A percentile compares a stretch with the other conserved stretches of the same genome.
These are phyloP conservation scores for Agrilus biguttatus DNA, from an alignment of 2,888 invertebrate genomes.

Conservation along the genomic window DNA sequence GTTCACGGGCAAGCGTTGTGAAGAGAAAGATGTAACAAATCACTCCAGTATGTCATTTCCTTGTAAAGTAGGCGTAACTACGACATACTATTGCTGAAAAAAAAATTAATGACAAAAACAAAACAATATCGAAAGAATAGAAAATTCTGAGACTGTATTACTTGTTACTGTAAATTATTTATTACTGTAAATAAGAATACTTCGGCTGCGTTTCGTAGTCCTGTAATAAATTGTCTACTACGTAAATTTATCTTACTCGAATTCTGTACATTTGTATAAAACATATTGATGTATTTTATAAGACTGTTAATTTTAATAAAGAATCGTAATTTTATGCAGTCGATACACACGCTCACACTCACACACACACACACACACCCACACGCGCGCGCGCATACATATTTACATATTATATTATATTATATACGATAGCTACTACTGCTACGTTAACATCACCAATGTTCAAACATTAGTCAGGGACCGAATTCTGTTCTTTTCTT, in stretches of 20 bases:
- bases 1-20: slow-evolving; percentile 66
- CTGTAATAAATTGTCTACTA: too few relatives aligned
- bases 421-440: too few relatives aligned
- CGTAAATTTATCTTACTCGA: slow-evolving; percentile 4
- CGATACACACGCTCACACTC: background rate
- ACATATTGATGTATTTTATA: slow-evolving; percentile 13
- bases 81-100: slow-evolving; percentile 56
- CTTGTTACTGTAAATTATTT: too few relatives aligned
- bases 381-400: too few relatives aligned
- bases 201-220: too few relatives aligned
- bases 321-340: slow-evolving; percentile 8
- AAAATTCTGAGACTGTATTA: too few relatives aligned
- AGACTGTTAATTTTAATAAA: slow-evolving; percentile 17
- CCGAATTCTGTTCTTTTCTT: slow-evolving; percentile 21
- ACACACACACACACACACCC: too few relatives aligned
- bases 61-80: slow-evolving; percentile 65
- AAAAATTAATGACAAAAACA: background rate
- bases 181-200: too few relatives aligned
- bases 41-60: slow-evolving; percentile 65
- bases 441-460: slow-evolving; percentile 7
- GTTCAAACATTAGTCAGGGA: slow-evolving; percentile 21
- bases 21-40: slow-evolving; percentile 61
- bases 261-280: slow-evolving; percentile 17
- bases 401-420: too few relatives aligned
- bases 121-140: too few relatives aligned